Evolutionary conservation across 2,888 invertebrate genomes (phyloP), one percentile per base, ranked within the genome.

Genomic region (Germaria angustata): DNA sequence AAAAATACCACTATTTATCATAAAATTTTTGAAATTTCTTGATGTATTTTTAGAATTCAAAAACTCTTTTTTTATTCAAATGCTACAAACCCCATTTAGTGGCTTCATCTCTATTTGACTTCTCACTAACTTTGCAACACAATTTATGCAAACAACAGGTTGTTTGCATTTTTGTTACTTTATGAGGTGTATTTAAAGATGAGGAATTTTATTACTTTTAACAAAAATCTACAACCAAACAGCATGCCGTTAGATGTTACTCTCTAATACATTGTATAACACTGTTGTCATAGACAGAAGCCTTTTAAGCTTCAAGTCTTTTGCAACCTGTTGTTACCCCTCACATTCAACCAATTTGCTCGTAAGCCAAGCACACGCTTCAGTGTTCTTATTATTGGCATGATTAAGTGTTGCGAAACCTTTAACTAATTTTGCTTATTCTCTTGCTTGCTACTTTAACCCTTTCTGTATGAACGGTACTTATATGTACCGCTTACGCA

Each of bases 71-170:
- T n/a, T n/a, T n/a, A n/a, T n/a, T n/a, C n/a, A n/a, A n/a, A n/a
- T n/a, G n/a, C n/a, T n/a, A n/a, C n/a, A n/a, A n/a, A n/a, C n/a
- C n/a, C n/a, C n/a, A n/a, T n/a, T n/a, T n/a, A n/a, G n/a, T n/a
- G n/a, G n/a, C n/a, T 15, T 1, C 7, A 22, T 4, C 15, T n/a
- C 24, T 11, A 2, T 9, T 8, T 32, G 6, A 5, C 24, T 9
- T 28, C 9, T 15, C 39, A 32, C 4, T n/a, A 49, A 36, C 11
- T 32, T 3, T 13, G 1, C 49, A 0, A 0, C 15, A 5, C 4
- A 6, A 17, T 32, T 55, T 53, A 11, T 44, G 44, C 57, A 71
- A 71, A n/a, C n/a, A n/a, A n/a, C 71, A 71, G 57, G 57, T 59
- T 57, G 15, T 17, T 32, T 1, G 5, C 24, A 11, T 57, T 34